A percentile compares a stretch with the other conserved stretches of the same genome.
These are phyloP conservation scores for Piaya cayana DNA, from an alignment of 2,113 vertebrate species.

Conservation along the genomic window DNA sequence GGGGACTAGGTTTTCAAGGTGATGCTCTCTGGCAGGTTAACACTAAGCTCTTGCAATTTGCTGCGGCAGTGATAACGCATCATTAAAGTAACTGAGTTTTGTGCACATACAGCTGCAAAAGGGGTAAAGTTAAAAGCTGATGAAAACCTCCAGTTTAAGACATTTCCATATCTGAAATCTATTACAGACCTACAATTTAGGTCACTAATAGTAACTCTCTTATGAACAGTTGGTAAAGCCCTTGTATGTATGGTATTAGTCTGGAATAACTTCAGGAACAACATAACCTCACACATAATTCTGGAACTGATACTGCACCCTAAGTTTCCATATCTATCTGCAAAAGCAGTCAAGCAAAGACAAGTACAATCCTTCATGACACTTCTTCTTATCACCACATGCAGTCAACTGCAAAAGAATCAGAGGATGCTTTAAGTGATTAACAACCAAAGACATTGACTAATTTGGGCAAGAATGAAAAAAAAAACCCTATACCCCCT, in stretches of 20 bases:
- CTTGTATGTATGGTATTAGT: not conserved
- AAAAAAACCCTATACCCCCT: no score
- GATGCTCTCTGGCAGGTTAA: not conserved
- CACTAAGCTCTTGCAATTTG: not conserved
- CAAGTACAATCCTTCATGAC: not conserved
- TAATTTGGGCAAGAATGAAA: not conserved
- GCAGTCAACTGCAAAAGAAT: not conserved
- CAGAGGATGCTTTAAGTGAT: not conserved
- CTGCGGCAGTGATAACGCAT: not conserved
- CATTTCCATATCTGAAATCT: not conserved
- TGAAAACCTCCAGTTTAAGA: not conserved
- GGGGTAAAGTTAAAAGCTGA: not conserved
- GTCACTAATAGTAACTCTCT: not conserved
- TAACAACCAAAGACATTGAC: not conserved
- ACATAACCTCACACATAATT: not conserved
- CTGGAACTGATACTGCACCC: not conserved
- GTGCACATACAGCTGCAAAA: not conserved
- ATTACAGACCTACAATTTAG: not conserved
- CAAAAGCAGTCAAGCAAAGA: not conserved
- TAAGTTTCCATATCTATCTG: not conserved
- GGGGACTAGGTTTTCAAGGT: not conserved
- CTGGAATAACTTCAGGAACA: not conserved
- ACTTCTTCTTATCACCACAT: not conserved
- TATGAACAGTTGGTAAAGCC: not conserved
- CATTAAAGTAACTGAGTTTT: not conserved